Evolutionary conservation across 2,888 invertebrate species (phyloP).

Genomic region (Mesorhabditis spiculigera): DNA sequence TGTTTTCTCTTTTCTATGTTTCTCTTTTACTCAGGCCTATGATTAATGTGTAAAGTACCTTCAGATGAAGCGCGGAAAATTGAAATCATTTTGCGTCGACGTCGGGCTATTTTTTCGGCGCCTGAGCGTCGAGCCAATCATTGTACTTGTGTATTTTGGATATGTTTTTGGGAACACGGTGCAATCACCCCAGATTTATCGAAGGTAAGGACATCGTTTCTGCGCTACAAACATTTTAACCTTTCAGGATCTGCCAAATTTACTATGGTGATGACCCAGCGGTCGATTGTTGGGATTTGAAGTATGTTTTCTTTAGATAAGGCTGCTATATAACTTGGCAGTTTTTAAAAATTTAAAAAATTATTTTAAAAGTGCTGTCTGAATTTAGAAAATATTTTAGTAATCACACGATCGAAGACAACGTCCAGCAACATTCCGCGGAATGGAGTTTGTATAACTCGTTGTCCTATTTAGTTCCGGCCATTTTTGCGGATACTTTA

Average conservation of each 20-base stretch:
- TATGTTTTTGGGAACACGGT: slow-evolving; percentile 41
- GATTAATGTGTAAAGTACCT: too few species aligned
- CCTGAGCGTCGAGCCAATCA: slow-evolving; percentile 29
- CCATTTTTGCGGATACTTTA: slow-evolving; percentile 31
- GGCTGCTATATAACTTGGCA: neutral
- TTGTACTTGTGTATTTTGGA: slow-evolving; percentile 38
- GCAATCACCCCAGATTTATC: slow-evolving; percentile 34
- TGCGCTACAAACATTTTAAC: neutral
- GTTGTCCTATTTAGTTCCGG: slow-evolving; percentile 21
- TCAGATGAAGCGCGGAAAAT: neutral
- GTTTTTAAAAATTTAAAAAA: neutral
- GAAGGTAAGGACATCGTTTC: slow-evolving; percentile 15
- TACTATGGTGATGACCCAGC: slow-evolving; percentile 23
- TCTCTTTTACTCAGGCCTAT: too few species aligned
- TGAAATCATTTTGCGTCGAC: neutral
- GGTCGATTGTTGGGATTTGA: slow-evolving; percentile 25
- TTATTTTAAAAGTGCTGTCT: neutral
- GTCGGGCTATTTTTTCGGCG: slow-evolving; percentile 3
- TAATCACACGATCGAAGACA: slow-evolving; percentile 22
- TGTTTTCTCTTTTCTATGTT: too few species aligned
- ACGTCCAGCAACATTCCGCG: slow-evolving; percentile 30
- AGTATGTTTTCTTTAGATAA: slow-evolving; percentile 10
- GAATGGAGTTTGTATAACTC: slow-evolving; percentile 33
- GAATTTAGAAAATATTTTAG: neutral
- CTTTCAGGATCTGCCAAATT: slow-evolving; percentile 31